Conservation (phyloP, 2,797 vertebrate species). For the Podargus strigoides region DNA sequence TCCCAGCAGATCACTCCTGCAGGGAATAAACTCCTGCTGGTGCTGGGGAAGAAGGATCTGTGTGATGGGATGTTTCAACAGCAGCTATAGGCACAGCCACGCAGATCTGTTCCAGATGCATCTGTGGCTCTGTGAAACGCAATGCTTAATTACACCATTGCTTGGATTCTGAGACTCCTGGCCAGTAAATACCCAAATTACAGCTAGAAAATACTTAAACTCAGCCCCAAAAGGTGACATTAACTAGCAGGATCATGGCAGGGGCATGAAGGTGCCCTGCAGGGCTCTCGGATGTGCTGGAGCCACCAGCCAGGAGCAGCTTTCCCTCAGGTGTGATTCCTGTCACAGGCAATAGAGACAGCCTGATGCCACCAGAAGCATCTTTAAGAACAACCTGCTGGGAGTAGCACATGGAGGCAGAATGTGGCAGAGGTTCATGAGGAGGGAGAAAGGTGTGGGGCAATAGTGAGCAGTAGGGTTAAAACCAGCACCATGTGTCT, state of each 20-base stretch:
- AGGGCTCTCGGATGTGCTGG: background rate
- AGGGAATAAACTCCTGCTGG: background rate
- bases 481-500: background rate
- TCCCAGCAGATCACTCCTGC: background rate
- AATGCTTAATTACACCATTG: rapidly evolving
- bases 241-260: background rate
- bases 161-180: background rate
- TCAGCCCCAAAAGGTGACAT: background rate
- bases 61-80: background rate
- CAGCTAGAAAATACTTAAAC: background rate
- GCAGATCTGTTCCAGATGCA: background rate
- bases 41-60: background rate
- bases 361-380: background rate
- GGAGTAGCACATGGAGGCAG: rapidly evolving
- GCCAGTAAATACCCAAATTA: background rate
- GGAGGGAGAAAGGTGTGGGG: background rate
- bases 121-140: background rate
- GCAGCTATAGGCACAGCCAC: background rate
- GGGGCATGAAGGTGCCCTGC: background rate
- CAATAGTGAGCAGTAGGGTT: rapidly evolving
- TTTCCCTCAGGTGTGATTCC: background rate
- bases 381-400: background rate
- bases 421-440: rapidly evolving
- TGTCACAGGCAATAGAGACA: background rate
- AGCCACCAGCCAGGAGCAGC: background rate